Conservation (phyloP, 2,797 vertebrate species). For the Epinephelus malabaricus region DNA sequence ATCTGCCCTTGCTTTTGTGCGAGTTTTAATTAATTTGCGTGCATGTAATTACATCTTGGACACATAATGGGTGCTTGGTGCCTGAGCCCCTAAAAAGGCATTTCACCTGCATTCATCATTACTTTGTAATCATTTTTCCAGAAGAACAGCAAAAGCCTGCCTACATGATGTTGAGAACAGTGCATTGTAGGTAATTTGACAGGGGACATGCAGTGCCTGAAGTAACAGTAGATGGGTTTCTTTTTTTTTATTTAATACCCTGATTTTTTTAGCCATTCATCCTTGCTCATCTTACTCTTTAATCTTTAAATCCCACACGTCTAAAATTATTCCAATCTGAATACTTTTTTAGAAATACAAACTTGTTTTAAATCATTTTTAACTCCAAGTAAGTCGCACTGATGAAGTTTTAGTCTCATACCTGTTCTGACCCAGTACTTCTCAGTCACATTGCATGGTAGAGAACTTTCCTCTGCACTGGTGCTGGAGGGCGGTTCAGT, state of each 20-base stretch:
- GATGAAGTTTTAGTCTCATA: constrained; percentile 61
- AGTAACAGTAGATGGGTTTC: neutral
- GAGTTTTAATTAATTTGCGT: constrained; percentile 56
- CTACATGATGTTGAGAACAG: neutral
- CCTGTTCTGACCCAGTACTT: constrained; percentile 94
- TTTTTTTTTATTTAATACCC: neutral
- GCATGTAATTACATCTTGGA: constrained; percentile 54
- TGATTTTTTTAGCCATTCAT: neutral
- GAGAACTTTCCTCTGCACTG: constrained; percentile 79
- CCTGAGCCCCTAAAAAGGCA: constrained; percentile 25
- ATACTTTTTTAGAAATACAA: neutral
- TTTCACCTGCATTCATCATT: constrained; percentile 31
- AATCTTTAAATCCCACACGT: neutral
- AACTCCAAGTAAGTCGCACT: neutral
- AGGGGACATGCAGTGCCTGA: neutral
- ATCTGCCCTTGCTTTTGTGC: constrained; percentile 33
- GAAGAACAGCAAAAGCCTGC: neutral
- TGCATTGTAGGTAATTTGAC: constrained; percentile 7
- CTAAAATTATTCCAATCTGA: neutral
- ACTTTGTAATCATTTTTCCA: constrained; percentile 25
- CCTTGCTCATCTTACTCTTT: neutral
- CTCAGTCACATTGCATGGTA: constrained; percentile 93
- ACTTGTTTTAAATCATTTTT: neutral
- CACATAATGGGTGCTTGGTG: constrained; percentile 32
- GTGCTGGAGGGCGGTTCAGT: constrained; percentile 76